These are phyloP conservation scores for Amphilophus citrinellus DNA, from an alignment of 2,113 vertebrate genomes.

Conservation along the genomic window DNA sequence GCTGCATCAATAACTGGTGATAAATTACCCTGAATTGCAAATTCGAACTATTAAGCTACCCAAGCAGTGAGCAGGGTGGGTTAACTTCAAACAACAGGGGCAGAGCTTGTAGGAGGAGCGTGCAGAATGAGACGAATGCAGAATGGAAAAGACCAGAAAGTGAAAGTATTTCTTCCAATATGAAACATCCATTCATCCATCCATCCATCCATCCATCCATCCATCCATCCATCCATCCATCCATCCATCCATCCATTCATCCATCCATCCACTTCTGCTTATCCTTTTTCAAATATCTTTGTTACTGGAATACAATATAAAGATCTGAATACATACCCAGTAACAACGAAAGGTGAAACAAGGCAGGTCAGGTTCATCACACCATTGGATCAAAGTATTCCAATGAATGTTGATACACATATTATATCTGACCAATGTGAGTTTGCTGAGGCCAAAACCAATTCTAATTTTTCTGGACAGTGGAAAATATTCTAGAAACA, in stretches of 20 bases:
- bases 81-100: conserved; percentile 66
- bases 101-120: conserved; percentile 40
- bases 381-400: conserved; percentile 32
- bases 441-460: background rate
- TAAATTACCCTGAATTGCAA: conserved; percentile 67
- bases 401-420: conserved; percentile 28
- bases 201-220: too few species aligned
- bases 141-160: conserved; percentile 49
- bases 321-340: conserved; percentile 43
- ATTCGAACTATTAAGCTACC: conserved; percentile 69
- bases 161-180: conserved; percentile 11
- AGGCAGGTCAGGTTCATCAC: conserved; percentile 23
- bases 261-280: too few species aligned
- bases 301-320: conserved; percentile 53
- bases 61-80: conserved; percentile 51
- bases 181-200: conserved; percentile 31
- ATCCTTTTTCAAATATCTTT: conserved; percentile 19
- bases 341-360: conserved; percentile 10
- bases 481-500: background rate
- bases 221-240: too few species aligned
- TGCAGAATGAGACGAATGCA: conserved; percentile 54
- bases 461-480: background rate
- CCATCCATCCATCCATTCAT: too few species aligned
- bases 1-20: conserved; percentile 33
- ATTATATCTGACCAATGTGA: background rate